Base-by-base conservation (phyloP, 2,888 invertebrate species). In the Hypselothyrea guttata region DNA sequence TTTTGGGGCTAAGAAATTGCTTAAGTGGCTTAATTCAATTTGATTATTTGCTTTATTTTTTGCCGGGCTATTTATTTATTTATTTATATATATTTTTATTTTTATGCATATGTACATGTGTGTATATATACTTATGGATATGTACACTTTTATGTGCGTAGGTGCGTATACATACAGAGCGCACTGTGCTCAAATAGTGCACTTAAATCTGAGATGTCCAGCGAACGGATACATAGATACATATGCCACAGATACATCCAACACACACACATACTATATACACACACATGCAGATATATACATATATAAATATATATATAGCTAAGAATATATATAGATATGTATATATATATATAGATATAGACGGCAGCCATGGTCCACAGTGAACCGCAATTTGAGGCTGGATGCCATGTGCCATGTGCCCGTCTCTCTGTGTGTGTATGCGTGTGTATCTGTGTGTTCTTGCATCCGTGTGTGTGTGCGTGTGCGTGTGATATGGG, bases 21-120 rank as follows among this genome's bases (percentile, higher is more conserved):
- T 71, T 71, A 70, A 71, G 68, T 75, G 75, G 58, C 75, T 78
- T 75, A 75, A 75, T 75, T 75, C 78, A 78, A 71, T 68, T 75
- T 72, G 68, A 78, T 78, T 75, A 75, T 56, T 62, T 58, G n/a
- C 52, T 68, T 41, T 51, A 22, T 22, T 22, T 22, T 22, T 22
- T 4, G 27, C 28, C n/a, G n/a, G n/a, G n/a, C n/a, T n/a, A n/a
- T n/a, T n/a, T n/a, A n/a, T n/a, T n/a, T n/a, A n/a, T n/a, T n/a
- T 12, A 53, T 34, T 48, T 8, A 37, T 4, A 44, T 7, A 57
- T 11, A 16, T 7, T 12, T 7, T 16, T 2, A 45, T 7, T 35
- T 7, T 42, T 7, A 41, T 4, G 13, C 12, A 22, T 9, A 41
- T 7, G 13, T 8, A 27, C 7, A 7, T 11, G 11, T 12, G 1